A percentile compares a stretch with the other conserved stretches of the same genome.
Conservation (phyloP, 2,888 invertebrate species). For the Stegana nigrithorax region DNA sequence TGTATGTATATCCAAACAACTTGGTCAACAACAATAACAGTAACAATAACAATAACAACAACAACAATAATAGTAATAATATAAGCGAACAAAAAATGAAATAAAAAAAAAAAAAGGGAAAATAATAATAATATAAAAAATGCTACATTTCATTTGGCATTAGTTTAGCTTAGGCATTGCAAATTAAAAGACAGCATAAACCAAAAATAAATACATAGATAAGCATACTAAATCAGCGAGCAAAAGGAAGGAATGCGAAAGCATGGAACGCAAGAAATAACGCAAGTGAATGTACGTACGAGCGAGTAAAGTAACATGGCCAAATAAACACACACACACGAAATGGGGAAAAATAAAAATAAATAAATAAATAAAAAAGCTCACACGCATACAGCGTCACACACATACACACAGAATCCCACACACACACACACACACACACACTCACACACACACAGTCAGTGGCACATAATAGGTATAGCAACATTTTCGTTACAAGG, state of each 20-base stretch:
- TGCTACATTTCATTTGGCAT: no score
- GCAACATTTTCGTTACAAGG: slow-evolving; percentile 60
- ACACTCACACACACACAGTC: slow-evolving; percentile 14
- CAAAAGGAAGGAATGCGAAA: no score
- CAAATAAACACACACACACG: slow-evolving; percentile 23
- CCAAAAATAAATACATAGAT: background rate
- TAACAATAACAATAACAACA: no score
- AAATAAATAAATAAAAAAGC: slow-evolving; percentile 31
- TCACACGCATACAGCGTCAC: slow-evolving; percentile 28
- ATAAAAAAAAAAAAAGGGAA: background rate
- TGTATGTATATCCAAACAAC: slow-evolving; percentile 11
- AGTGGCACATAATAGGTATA: no score
- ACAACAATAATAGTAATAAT: no score
- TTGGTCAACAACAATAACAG: background rate
- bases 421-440: slow-evolving; percentile 10
- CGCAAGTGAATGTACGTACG: background rate
- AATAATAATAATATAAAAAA: no score
- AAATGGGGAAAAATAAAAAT: slow-evolving; percentile 21
- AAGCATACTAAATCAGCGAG: no score
- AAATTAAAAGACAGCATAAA: no score
- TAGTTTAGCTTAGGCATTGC: no score
- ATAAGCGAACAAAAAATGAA: background rate
- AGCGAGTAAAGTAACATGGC: no score
- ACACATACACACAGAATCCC: slow-evolving; percentile 19
- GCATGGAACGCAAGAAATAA: no score